Evolutionary conservation across 2,113 vertebrate species (phyloP), one percentile per base, ranked within the genome.

Genomic region (Brienomyrus longianalis): DNA sequence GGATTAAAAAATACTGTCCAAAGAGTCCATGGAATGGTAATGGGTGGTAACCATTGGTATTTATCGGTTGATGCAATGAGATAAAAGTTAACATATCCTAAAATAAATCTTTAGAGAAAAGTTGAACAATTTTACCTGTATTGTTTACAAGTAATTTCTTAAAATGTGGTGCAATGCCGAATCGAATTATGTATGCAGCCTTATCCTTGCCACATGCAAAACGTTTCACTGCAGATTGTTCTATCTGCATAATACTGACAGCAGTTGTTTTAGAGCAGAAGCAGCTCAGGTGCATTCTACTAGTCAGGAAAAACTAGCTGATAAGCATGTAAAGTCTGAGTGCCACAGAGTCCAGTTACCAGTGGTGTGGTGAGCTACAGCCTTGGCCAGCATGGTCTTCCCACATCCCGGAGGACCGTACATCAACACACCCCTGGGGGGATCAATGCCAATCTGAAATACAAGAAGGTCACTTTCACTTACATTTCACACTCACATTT

Each of bases 381-480:
- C 98, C 92, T 99, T 99, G 86, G 98, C 98, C 94, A 99, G 3
- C 98, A 99, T 99, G 70, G 98, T 99, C 93, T 99, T 99, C 0
- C 98, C 98, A 19, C 98, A 99, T 84, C 98, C 98, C 0, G 98
- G 98, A 0, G 98, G 98, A 0, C 98, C 98, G 0, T 99, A 99
- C 98, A 99, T 99, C 59, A 99, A 96, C 77, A 98, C 98, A 0
- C 98, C 98, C 0, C 98, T 96, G 0, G 97, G 98, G 2, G 98
- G 98, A 89, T 98, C 98, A 0, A 99, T 99, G 35, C 98, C 98
- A 2, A 99, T 98, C 98, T 99, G 93, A 62, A 92, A 56, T 56
- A 83, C 5, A 90, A 90, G 21, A 83, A 6, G 70, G 21, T 13
- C 47, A 48, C 35, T 52, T 9, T 86, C 62, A 56, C 50, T 51